Base-by-base conservation (phyloP, 2,113 vertebrate genomes). In the Bathybates hornii region DNA sequence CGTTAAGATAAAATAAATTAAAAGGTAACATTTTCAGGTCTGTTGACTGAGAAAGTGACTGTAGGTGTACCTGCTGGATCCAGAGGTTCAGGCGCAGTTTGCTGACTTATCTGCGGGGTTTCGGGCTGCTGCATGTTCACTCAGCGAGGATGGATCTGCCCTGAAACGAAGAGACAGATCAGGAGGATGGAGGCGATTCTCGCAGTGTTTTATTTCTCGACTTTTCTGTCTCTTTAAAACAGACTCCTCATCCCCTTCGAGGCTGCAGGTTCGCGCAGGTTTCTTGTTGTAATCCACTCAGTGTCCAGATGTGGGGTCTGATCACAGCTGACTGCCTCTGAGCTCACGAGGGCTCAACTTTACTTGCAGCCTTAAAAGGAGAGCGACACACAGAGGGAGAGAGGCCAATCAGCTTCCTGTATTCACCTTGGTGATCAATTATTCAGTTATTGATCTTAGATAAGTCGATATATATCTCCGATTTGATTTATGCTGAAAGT, bases 121-220 rank as follows among this genome's bases (percentile, higher is more conserved):
- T 93, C 93, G 29, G 90, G 91, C 85, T 94, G 96, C 92, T 95
- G 95, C 96, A 96, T 96, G 66, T 90, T 89, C 19, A 48, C 29
- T 71, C 63, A 32, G 11, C 57, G 29, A 13, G 16, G 83, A 56
- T 38, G 29, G 53, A 80, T 27, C n/a, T 12, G 53, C 14, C 71
- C 13, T 63, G 9, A 84, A 86, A 53, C 66, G 11, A 59, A 12
- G 85, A 48, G 21, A n/a, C 12, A 57, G 36, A 81, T 29, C 2
- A 45, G 48, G 27, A 9, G 34, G 71, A 29, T 43, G 8, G n/a
- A 82, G 38, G 54, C 68, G 68, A 48, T 16, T 82, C 54, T 53
- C 7, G 6, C 12, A 32, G 56, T 48, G 29, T 41, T 71, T 66
- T 5, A 29, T 24, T 6, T 21, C 27, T 79, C 12, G 10, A 24